Evolutionary conservation across 2,113 vertebrate species (phyloP).

Genomic region (Lasiurus borealis): DNA sequence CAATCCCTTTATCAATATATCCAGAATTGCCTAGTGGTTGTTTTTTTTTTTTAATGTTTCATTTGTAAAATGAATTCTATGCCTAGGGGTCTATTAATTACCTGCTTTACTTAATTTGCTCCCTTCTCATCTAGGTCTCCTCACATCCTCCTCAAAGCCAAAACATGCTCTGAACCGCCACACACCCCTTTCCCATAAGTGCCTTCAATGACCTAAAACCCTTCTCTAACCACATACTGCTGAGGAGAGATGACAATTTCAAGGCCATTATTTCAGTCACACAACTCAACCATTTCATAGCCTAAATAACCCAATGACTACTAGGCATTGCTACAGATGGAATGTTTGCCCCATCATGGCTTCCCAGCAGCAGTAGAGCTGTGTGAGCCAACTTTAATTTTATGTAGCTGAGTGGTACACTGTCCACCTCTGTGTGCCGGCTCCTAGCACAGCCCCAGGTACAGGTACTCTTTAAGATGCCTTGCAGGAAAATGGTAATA

Average conservation of each 20-base stretch:
- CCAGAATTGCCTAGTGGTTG: background rate
- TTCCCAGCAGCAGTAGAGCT: background rate
- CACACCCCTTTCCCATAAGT: background rate
- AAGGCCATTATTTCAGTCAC: background rate
- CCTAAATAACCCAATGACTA: background rate
- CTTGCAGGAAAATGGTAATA: background rate
- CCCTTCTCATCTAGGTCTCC: background rate
- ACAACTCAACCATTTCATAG: background rate
- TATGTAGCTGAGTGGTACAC: accelerated
- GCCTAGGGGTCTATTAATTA: background rate
- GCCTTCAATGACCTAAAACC: background rate
- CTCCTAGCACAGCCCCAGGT: background rate
- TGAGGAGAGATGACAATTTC: background rate
- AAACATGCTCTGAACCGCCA: background rate
- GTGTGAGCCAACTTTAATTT: accelerated
- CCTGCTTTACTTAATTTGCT: background rate
- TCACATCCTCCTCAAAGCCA: background rate
- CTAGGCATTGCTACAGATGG: background rate
- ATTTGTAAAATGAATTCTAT: background rate
- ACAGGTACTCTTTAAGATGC: no score
- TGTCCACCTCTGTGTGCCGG: background rate
- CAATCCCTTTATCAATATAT: background rate
- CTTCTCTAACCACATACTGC: background rate
- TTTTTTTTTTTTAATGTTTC: background rate
- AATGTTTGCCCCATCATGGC: background rate